Base-by-base conservation (phyloP, 2,888 invertebrate genomes). In the Drosophila dives region DNA sequence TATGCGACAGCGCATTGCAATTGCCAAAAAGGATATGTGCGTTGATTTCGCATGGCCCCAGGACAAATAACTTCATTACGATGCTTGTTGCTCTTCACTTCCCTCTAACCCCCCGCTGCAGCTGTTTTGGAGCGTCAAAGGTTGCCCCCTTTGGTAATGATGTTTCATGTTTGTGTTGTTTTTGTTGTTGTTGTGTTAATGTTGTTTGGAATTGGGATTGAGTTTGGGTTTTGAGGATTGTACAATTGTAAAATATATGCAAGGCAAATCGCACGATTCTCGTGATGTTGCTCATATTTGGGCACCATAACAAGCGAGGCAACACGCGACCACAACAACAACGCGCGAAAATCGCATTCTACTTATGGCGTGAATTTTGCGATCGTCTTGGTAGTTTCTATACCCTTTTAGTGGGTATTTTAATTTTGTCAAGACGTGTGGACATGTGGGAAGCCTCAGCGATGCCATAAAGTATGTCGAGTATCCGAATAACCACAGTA, bases 281-380 rank as follows among this genome's bases (percentile, higher is more conserved):
- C 91, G 91, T 91, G 91, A 91, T 91, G 90, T 87, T 91, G 90
- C 91, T 91, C 91, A 91, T 91, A 91, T 91, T 91, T 91, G 91
- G 90, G 85, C 91, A 90, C 74, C 85, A 83, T 87, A 82, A 89
- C 83, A 89, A 87, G 90, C 82, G 72, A 79, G 74, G 81, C 90
- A 86, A 88, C 89, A 82, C 89, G 81, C 80, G 78, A 80, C 82
- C 81, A 77, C 81, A 81, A 61, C 63, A 62, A 58, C 74, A 80
- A 79, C 69, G 89, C 88, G 86, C 86, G 86, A 86, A 88, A 86
- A 86, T 86, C 89, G 80, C 85, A 87, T 87, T 84, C 89, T 89
- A 90, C 90, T 90, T 90, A 86, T 90, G 86, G 86, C 86, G 90
- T 89, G 90, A 88, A 86, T 78, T 86, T 86, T 58, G 86, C 83